Base-by-base conservation (phyloP, 2,888 invertebrate genomes). In the Iselma pallidipennis region DNA sequence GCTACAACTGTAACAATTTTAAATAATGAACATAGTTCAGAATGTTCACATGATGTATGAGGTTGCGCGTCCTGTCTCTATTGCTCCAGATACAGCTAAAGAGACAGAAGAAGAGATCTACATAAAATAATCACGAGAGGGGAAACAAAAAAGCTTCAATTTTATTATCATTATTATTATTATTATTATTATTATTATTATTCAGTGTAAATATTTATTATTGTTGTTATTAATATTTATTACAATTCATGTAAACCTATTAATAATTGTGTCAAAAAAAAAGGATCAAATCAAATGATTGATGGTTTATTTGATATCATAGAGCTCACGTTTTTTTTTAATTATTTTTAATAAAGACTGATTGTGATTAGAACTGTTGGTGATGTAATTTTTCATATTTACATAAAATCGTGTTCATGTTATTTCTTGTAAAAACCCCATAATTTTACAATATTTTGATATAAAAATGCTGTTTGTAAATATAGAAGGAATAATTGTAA, bases 31-130 rank as follows among this genome's bases (percentile, higher is more conserved):
- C 75, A 71, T 31, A 79, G 79, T 56, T 77, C 78, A 5, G 78
- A 78, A 33, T 78, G 76, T 61, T 77, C 77, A 0, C 78, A 79
- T 48, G 78, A 78, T 63, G 76, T 79, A 73, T 79, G 77, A 79
- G 76, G 76, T 49, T 78, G 78, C 70, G 74, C 71, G 19, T 70
- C 70, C 65, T 77, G 75, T 71, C 71, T 75, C 71, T 75, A 75
- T 68, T 76, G 76, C 62, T 74, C 75, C 7, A 67, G 69, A 55
- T 75, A 76, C 67, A 73, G 72, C 57, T 73, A 63, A 62, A 58
- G 62, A 59, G 49, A n/a, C 54, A 54, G 51, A 10, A 3, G 25
- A 6, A 25, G 25, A 25, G 5, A 25, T 25, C 25, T 4, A 3
- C 3, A 3, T 4, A 25, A 25, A 25, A 25, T 6, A 25, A 25